Evolutionary conservation across 2,797 vertebrate genomes (phyloP).

Genomic region (Serranus cabrilla): DNA sequence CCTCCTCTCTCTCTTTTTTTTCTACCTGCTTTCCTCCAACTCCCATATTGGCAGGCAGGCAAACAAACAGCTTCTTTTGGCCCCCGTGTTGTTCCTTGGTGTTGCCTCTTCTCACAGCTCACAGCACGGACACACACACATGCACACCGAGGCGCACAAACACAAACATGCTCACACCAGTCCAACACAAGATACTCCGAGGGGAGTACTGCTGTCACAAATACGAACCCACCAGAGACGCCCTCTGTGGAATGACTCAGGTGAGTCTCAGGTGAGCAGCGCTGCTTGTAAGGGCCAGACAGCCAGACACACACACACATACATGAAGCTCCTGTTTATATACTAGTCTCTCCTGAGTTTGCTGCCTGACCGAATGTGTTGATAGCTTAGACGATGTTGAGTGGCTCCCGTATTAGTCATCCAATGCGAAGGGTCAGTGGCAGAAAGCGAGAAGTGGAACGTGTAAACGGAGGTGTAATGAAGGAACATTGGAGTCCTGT

Average conservation of each 20-base stretch:
- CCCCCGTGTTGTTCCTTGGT: slow-evolving; percentile 76
- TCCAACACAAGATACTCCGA: slow-evolving; percentile 68
- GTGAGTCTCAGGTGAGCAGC: slow-evolving; percentile 73
- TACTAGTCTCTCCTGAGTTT: slow-evolving; percentile 57
- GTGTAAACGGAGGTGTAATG: slow-evolving; percentile 55
- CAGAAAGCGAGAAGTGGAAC: slow-evolving; percentile 42
- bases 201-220: slow-evolving; percentile 78
- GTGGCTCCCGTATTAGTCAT: slow-evolving; percentile 45
- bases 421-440: slow-evolving; percentile 41
- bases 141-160: slow-evolving; percentile 50
- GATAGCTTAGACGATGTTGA: slow-evolving; percentile 38
- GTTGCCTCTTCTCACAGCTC: slow-evolving; percentile 72
- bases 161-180: slow-evolving; percentile 70
- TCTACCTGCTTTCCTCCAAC: slow-evolving; percentile 60
- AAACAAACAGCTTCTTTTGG: slow-evolving; percentile 84
- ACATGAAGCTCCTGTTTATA: slow-evolving; percentile 50
- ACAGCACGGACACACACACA: slow-evolving; percentile 53
- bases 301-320: slow-evolving; percentile 32
- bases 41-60: slow-evolving; percentile 70
- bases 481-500: slow-evolving; percentile 53
- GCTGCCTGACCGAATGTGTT: slow-evolving; percentile 40
- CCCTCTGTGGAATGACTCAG: slow-evolving; percentile 73
- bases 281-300: slow-evolving; percentile 53
- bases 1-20: slow-evolving; percentile 40
- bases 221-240: slow-evolving; percentile 68